Evolutionary conservation across 2,113 vertebrate genomes (phyloP).

Genomic region (Athene noctua): DNA sequence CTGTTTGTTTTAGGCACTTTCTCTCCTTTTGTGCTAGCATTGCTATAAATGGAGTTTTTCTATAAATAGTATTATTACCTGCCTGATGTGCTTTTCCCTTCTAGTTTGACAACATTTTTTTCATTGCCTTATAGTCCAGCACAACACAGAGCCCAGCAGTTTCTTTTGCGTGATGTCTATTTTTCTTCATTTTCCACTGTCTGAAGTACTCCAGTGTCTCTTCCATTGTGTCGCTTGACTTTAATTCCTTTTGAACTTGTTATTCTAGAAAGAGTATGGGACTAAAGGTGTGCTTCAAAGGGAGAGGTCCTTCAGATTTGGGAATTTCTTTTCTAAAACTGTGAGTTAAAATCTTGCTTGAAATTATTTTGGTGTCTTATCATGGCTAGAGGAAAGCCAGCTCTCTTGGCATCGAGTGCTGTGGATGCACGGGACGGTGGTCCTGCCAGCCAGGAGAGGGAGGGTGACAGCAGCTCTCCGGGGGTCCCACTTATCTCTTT

Average conservation of each 20-base stretch:
- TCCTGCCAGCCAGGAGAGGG: not conserved
- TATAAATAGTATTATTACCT: slow-evolving; percentile 5
- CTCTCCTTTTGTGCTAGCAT: not conserved
- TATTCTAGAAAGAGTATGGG: not conserved
- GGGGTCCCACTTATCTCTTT: not conserved
- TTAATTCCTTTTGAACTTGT: not conserved
- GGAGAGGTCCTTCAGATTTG: not conserved
- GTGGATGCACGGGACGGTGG: rapidly evolving
- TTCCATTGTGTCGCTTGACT: not conserved
- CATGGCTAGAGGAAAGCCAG: not conserved
- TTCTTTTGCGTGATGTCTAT: not conserved
- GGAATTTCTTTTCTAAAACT: not conserved
- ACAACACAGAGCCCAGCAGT: not conserved
- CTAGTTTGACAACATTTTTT: not conserved
- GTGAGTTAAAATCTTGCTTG: not conserved
- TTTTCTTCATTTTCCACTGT: not conserved
- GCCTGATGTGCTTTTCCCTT: not conserved
- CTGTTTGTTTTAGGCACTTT: not conserved
- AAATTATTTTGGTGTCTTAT: not conserved
- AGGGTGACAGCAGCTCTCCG: not conserved
- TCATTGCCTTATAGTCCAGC: not conserved
- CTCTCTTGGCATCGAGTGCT: rapidly evolving
- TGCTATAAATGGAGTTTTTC: not conserved
- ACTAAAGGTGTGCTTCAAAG: not conserved
- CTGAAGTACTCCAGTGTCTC: not conserved